Percentiles rank a stretch among this genome's conserved stretches.
phyloP scores from a whole-genome alignment of 1,140 invertebrate genomes.

The silkworm (Bombyx mori) region DNA sequence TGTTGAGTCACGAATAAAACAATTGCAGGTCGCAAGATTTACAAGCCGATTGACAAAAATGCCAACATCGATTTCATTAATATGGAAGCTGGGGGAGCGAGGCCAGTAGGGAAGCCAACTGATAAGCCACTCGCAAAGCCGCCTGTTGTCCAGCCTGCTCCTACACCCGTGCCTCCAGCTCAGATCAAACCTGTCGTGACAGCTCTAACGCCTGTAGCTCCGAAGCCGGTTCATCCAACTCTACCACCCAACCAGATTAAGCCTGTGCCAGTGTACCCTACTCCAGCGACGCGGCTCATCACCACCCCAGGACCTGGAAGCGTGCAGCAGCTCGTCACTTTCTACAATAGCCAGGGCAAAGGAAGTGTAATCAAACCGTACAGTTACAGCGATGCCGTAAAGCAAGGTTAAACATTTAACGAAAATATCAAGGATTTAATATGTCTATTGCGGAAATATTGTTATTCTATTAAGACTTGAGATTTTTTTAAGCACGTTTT shows the following conservation, averaged over 20 bases:
- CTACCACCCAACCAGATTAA: slow-evolving; percentile 29
- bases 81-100: slow-evolving; percentile 42
- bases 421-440: not conserved
- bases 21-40: slow-evolving; percentile 48
- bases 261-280: slow-evolving; percentile 36
- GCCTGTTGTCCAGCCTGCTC: slow-evolving; percentile 8
- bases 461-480: not conserved
- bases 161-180: slow-evolving; percentile 1
- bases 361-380: slow-evolving; percentile 53
- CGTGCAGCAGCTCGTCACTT: slow-evolving; percentile 53
- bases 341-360: slow-evolving; percentile 58
- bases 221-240: slow-evolving; percentile 14
- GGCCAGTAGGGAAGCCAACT: slow-evolving; percentile 5
- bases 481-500: too few relatives aligned
- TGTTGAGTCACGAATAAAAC: not conserved
- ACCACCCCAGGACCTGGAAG: slow-evolving; percentile 56
- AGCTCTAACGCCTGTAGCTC: slow-evolving; percentile 8
- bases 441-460: slow-evolving; percentile 2
- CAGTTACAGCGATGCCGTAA: slow-evolving; percentile 56
- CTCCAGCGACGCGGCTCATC: slow-evolving; percentile 30
- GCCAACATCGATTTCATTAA: slow-evolving; percentile 62
- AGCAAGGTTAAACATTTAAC: slow-evolving; percentile 38
- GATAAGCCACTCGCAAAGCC: slow-evolving; percentile 8
- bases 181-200: slow-evolving; percentile 11
- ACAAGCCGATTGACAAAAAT: slow-evolving; percentile 51